Base-by-base conservation (phyloP, 1,140 invertebrate genomes). In the Pseudomyrmex pallidus region DNA sequence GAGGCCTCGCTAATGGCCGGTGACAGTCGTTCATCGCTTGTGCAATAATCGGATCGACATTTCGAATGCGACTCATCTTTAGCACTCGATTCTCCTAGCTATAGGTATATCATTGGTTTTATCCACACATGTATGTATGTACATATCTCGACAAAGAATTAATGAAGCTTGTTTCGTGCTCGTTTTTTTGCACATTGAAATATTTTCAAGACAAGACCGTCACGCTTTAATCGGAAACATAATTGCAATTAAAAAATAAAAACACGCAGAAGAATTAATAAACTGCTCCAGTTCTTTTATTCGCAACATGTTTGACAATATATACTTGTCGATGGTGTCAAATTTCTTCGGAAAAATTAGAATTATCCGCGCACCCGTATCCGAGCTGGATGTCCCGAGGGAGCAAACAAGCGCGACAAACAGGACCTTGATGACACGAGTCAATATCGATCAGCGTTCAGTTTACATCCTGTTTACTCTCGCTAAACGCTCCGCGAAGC, bases 1-100 rank as follows among this genome's bases (percentile, higher is more conserved):
- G 85, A 89, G 85, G 84, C 74, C 77, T 78, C 88, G 59, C 78
- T 89, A 89, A 89, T 89, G 87, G 87, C 63, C 80, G 87, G 82
- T 86, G 85, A 89, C 87, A 88, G 66, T 83, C 76, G 76, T 77
- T 85, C 82, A 76, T 76, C 63, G 63, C 20, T 86, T 59, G 56
- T 64, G 62, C 84, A 64, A 61, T 89, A 88, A 84, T 88, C 87
- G 80, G 82, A 89, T 87, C 86, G 86, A 83, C 74, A 67, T 85
- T 85, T 87, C 63, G 86, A 74, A 70, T 72, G 25, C 83, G 52
- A 72, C 46, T 59, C 56, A 52, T 77, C 86, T 63, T 87, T 85
- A 83, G 62, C 73, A 76, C 74, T 78, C 86, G 76, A 83, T 80
- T 72, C 76, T 67, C 54, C 46, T 73, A 35, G 35, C 5, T 35